Conservation (phyloP, 2,888 invertebrate species). For the Carabus problematicus region DNA sequence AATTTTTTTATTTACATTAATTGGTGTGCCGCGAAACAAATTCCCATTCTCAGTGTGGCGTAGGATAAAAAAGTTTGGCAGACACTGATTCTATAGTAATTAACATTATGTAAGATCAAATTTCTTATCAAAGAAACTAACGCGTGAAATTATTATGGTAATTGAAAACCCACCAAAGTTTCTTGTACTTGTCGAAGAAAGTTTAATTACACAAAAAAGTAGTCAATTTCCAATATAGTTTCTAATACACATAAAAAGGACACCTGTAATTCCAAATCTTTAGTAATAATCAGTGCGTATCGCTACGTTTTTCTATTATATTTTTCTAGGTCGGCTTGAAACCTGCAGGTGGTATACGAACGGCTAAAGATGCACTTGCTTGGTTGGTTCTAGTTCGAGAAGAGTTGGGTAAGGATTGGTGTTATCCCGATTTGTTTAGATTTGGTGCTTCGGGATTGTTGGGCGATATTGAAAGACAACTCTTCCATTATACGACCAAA, state of each 20-base stretch:
- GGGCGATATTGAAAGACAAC: constrained; percentile 73
- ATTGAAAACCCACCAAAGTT: constrained; percentile 14
- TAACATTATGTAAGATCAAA: too few relatives aligned
- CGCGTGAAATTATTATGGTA: neutral
- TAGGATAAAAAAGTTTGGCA: too few relatives aligned
- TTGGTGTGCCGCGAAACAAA: too few relatives aligned
- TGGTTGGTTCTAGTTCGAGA: constrained; percentile 87
- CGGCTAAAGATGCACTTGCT: constrained; percentile 80
- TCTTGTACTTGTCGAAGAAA: constrained; percentile 23
- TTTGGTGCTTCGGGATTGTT: constrained; percentile 95
- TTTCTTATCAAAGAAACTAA: too few relatives aligned
- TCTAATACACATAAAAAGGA: constrained; percentile 30
- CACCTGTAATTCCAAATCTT: neutral
- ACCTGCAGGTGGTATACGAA: constrained; percentile 95
- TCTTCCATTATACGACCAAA: constrained; percentile 59
- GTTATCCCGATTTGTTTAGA: constrained; percentile 80
- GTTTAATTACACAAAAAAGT: constrained; percentile 28
- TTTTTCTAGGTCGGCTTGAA: constrained; percentile 88
- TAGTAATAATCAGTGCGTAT: constrained; percentile 11
- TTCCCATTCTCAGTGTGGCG: too few relatives aligned
- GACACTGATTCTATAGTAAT: too few relatives aligned
- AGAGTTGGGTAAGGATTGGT: constrained; percentile 87
- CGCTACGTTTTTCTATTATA: neutral
- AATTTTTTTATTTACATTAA: too few relatives aligned
- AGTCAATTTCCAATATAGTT: constrained; percentile 27